Evolutionary conservation across 2,113 vertebrate species (phyloP).

Genomic region (Paramormyrops kingsleyae): DNA sequence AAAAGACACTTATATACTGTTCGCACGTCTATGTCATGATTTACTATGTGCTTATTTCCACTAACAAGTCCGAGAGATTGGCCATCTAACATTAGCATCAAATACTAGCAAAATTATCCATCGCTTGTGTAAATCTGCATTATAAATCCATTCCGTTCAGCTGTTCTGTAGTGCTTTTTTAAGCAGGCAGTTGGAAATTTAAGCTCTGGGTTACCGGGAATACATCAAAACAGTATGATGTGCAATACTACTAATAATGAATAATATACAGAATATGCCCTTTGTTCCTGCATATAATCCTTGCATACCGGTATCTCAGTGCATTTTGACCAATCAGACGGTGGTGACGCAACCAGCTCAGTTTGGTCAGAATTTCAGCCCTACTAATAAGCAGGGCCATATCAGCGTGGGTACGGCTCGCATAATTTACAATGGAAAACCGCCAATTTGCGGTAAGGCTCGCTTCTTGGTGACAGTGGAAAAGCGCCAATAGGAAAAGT

Average conservation of each 20-base stretch:
- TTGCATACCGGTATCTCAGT: not conserved
- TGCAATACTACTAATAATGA: not conserved
- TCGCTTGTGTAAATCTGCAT: not conserved
- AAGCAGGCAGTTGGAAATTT: not conserved
- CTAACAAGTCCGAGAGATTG: not conserved
- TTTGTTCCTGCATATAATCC: not conserved
- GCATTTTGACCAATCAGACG: not conserved
- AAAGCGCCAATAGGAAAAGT: not conserved
- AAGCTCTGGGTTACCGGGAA: not conserved
- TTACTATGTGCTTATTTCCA: not conserved
- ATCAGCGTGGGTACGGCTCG: not conserved
- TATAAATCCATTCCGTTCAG: not conserved
- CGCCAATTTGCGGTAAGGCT: not conserved
- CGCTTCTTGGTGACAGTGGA: not conserved
- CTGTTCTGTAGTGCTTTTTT: not conserved
- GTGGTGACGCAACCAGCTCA: not conserved
- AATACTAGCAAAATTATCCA: not conserved
- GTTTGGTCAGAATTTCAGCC: not conserved
- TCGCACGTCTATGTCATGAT: not conserved
- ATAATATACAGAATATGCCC: not conserved
- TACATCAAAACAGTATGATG: not conserved
- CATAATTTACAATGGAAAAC: not conserved
- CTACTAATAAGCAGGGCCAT: not conserved
- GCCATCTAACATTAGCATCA: not conserved
- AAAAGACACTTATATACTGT: not conserved